Evolutionary conservation across 2,888 invertebrate genomes (phyloP), one percentile per base, ranked within the genome.

Genomic region (Brenthis ino): DNA sequence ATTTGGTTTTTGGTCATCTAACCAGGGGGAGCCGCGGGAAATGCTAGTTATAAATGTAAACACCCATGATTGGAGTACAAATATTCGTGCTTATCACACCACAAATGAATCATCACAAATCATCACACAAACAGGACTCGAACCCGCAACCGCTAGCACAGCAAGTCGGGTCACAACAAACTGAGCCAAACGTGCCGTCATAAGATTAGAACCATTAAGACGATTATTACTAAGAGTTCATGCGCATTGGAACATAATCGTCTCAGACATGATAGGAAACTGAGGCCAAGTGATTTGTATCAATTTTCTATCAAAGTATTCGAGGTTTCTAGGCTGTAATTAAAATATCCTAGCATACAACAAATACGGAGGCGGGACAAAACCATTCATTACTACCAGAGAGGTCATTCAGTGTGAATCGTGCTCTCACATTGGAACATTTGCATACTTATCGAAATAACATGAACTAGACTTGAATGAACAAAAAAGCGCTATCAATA

Each of bases 321-420:
- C 73, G 53, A 67, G 78, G 81, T 78, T 75, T 82, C 73, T 78
- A 67, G 80, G 82, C 77, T 79, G 74, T 74, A 75, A 73, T 72
- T 67, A 57, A 73, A 67, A 72, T 72, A 69, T 67, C 60, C 48
- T 67, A 71, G 73, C 71, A 76, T 67, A 55, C 55, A 60, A 48
- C 61, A 65, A 68, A 70, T 60, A 63, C 72, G 79, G 77, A 77
- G 80, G 79, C 80, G 81, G 78, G 75, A 70, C 73, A 43, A 64
- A 72, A 65, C 76, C 77, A 79, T 81, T 82, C 79, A 81, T 78
- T 76, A 76, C 68, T 75, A 77, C 60, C 57, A 65, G 55, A 57
- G 57, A 57, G 60, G 48, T 55, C 61, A 60, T 68, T 56, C 57
- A 56, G 47, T 48, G 33, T 13, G 37, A 57, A 57, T 63, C 63